Evolutionary conservation across 1,140 invertebrate species (phyloP), one percentile per base, ranked within the genome.

Genomic region (Tenebrio molitor): DNA sequence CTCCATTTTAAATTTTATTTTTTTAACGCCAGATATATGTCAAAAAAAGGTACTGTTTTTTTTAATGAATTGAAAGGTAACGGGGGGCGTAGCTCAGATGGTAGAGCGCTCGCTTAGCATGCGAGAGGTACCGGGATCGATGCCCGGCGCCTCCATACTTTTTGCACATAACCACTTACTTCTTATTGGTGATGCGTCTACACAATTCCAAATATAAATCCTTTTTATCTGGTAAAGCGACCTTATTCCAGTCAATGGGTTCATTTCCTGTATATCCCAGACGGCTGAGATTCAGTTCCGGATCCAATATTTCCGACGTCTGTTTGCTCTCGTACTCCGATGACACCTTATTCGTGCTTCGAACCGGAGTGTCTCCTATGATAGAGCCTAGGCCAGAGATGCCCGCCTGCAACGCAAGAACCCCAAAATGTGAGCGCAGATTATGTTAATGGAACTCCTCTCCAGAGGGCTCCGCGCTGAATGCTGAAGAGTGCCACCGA

Each of bases 111-210:
- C 76, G 76, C 76, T 77, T 77, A 77, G 76, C 76, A 77, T 77
- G 76, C 76, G 76, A 77, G 76, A 77, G 76, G 76, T 77, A 77
- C 76, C 76, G 76, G 76, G 76, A 77, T 77, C 76, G 76, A 77
- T 77, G 41, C 76, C 76, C 76, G 76, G 76, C 76, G 76, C 76
- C 76, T 77, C 76, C 76, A 77, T 1, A 6, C 42, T 33, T 58
- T 58, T 58, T 58, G 25, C 29, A 12, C n/a, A 39, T 7, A 8
- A 25, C 19, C 19, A 75, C 74, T 82, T 83, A 88, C 86, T 84
- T 87, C 75, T 87, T 87, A 77, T 87, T 87, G 3, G 83, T 88
- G 6, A 88, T 88, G 68, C 87, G 79, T 39, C 81, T 81, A 33
- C 84, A 83, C 19, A 88, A 76, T 77, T 87, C 86, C 21, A 85